A percentile compares a stretch with the other conserved stretches of the same genome.
Conservation (phyloP, 2,113 vertebrate species). For the Leuciscus idus region DNA sequence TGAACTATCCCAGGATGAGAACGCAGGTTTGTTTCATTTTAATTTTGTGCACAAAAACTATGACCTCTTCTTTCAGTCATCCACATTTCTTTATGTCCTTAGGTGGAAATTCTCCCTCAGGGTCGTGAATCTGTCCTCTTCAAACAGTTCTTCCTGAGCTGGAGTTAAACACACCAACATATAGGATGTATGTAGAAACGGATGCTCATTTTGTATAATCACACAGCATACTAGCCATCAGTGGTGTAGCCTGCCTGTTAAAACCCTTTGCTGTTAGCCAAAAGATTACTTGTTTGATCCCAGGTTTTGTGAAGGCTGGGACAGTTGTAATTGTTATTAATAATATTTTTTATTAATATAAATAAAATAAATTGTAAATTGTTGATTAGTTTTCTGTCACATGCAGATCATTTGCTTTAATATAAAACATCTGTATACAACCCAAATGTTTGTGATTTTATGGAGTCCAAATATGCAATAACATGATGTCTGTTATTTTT, state of each 20-base stretch:
- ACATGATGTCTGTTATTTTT: not conserved
- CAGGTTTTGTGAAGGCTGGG: not conserved
- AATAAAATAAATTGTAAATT: not conserved
- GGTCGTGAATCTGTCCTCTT: constrained; percentile 87
- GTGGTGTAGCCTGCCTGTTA: not conserved
- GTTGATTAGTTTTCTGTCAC: not conserved
- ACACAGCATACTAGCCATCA: not conserved
- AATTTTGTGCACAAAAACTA: not conserved
- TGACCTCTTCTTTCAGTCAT: not conserved
- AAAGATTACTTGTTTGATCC: not conserved
- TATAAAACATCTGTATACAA: not conserved
- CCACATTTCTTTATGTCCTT: constrained; percentile 16
- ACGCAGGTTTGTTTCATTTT: constrained; percentile 79
- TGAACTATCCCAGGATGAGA: constrained; percentile 79
- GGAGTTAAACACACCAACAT: constrained; percentile 75
- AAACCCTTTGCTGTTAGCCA: constrained; percentile 17
- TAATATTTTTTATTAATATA: no score
- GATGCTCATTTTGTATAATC: not conserved
- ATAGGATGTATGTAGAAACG: not conserved
- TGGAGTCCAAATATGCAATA: not conserved
- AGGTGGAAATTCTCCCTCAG: constrained; percentile 92
- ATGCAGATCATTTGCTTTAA: not conserved
- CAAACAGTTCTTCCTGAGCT: constrained; percentile 90
- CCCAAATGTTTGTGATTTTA: not conserved
- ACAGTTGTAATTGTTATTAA: no score